Base-by-base conservation (phyloP, 2,888 invertebrate species). In the Aplocera efformata region DNA sequence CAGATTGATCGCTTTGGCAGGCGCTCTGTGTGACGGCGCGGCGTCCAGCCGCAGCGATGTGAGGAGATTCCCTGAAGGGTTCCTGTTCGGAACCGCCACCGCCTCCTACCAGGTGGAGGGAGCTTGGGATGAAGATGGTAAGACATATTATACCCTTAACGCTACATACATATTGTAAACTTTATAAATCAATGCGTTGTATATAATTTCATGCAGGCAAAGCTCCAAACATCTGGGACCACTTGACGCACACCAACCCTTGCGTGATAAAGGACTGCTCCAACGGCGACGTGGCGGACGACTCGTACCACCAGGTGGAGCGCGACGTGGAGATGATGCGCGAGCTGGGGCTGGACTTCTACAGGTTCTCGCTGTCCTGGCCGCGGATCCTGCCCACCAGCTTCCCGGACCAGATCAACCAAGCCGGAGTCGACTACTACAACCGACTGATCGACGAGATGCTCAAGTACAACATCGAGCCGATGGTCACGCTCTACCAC, bases 281-380 rank as follows among this genome's bases (percentile, higher is more conserved):
- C 8, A 91, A 85, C 40, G 92, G 88, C 0, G 91, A 92, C 55
- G 67, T 90, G 1, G 85, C 91, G 0, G 81, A 89, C 28, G 90
- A 93, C 53, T 89, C 89, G 9, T 90, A 92, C 60, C 80, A 40
- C 11, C 24, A 21, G 13, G 13, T 17, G 13, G 13, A 89, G 55
- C 88, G 91, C 41, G 89, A 90, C 50, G 77, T 89, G 0, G 69
- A 77, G 38, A 71, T 89, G 59, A 51, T 88, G 42, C 67, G 72
- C 24, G 70, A 83, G 44, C 55, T 89, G 3, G 82, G 83, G 0
- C 63, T 84, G 0, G 72, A 90, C 43, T 80, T 74, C 53, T 90
- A 90, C 60, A 72, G 90, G 13, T 90, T 90, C 55, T 90, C 90
- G 0, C 60, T 91, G 6, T 85, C 91, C 0, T 93, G 93, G 93